These are phyloP conservation scores for Ornithoptera priamus DNA, from an alignment of 2,888 invertebrate genomes.

Conservation along the genomic window DNA sequence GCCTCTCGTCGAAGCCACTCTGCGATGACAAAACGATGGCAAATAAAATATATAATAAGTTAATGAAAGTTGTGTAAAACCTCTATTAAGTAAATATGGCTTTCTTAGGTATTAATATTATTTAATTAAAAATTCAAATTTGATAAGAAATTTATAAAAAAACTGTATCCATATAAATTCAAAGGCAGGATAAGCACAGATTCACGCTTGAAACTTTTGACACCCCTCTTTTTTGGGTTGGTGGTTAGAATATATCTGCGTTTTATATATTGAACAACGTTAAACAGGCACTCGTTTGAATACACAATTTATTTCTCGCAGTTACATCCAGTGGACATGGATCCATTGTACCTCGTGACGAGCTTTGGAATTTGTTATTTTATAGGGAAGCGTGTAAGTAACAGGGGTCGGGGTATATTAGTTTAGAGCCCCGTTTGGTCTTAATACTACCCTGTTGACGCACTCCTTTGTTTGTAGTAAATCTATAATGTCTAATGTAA, in stretches of 20 bases:
- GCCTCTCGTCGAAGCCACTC: too few species aligned
- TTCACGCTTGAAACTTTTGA: too few species aligned
- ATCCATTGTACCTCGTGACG: not conserved
- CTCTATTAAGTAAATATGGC: too few species aligned
- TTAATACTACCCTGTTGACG: not conserved
- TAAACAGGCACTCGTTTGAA: constrained; percentile 4
- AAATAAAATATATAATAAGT: too few species aligned
- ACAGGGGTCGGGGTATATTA: not conserved
- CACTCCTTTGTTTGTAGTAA: not conserved
- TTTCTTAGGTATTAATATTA: too few species aligned
- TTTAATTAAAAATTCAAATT: too few species aligned
- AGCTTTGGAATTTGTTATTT: not conserved
- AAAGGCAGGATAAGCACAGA: too few species aligned
- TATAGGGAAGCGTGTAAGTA: not conserved
- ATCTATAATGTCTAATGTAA: too few species aligned
- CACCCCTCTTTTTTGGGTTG: not conserved
- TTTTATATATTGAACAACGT: constrained; percentile 2
- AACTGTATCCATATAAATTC: too few species aligned
- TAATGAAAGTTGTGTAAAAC: too few species aligned
- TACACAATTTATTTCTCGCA: constrained; percentile 9
- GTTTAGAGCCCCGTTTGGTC: not conserved
- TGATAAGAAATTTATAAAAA: too few species aligned
- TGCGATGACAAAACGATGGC: too few species aligned
- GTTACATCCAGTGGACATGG: not conserved
- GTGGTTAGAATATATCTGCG: not conserved